Percentiles rank a stretch among this genome's conserved stretches.
Evolutionary conservation across 2,797 vertebrate species (phyloP).

Genomic region (Phataginus tricuspis): DNA sequence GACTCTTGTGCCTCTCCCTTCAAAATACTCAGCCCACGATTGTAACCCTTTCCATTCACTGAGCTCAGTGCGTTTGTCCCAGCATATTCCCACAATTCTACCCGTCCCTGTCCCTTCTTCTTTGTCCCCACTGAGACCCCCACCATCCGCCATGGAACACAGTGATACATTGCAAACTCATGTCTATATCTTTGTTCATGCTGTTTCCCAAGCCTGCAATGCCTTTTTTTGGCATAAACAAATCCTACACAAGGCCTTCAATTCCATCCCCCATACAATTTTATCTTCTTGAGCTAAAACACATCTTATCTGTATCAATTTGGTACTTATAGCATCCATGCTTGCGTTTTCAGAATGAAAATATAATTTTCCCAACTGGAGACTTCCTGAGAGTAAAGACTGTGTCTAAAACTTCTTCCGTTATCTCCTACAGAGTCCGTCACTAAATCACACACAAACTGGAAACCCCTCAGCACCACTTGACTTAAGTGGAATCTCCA

Average conservation of each 20-base stretch:
- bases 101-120: not conserved
- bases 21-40: not conserved
- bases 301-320: not conserved
- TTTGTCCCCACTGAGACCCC: not conserved
- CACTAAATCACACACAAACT: not conserved
- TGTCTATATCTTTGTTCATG: not conserved
- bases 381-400: not conserved
- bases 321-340: not conserved
- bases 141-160: not conserved
- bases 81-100: not conserved
- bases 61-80: not conserved
- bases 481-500: not conserved
- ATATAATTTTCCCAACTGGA: not conserved
- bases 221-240: not conserved
- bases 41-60: not conserved
- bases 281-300: not conserved
- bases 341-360: conserved; percentile 2
- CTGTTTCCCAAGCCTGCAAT: not conserved
- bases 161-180: not conserved
- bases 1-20: not conserved
- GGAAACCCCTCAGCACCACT: not conserved
- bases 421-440: not conserved
- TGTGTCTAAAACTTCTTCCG: not conserved
- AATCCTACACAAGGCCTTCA: not conserved
- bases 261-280: not conserved